Conservation (phyloP, 2,888 invertebrate genomes). For the Melanotus villosus region DNA sequence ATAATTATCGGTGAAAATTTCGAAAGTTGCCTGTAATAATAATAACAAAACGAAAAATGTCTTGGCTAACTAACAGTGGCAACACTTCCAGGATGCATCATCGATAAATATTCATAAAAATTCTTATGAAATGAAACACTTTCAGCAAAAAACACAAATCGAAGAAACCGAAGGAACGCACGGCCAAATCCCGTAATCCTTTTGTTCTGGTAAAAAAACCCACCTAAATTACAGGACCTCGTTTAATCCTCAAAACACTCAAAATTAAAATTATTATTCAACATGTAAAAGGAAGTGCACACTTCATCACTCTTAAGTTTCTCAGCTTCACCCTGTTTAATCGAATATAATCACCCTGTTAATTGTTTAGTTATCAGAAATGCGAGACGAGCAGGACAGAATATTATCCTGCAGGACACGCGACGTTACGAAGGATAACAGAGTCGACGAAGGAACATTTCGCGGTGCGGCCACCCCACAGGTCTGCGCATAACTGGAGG, state of each 20-base stretch:
- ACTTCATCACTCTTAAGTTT: constrained; percentile 22
- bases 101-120: constrained; percentile 7
- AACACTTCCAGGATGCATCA: constrained; percentile 5
- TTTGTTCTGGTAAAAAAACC: neutral
- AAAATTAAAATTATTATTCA: constrained; percentile 5
- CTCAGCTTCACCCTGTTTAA: constrained; percentile 19
- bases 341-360: constrained; percentile 15
- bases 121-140: neutral
- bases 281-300: constrained; percentile 16
- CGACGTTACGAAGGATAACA: constrained; percentile 30
- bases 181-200: neutral
- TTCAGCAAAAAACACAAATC: neutral
- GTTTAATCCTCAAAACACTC: constrained; percentile 1
- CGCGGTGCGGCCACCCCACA: constrained; percentile 44
- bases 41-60: neutral
- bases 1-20: constrained; percentile 3
- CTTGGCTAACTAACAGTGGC: neutral
- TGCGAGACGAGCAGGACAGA: constrained; percentile 6
- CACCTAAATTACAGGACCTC: neutral
- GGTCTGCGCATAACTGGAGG: constrained; percentile 53
- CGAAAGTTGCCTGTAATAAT: neutral
- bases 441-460: constrained; percentile 34
- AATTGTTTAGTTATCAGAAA: neutral
- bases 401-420: constrained; percentile 19
- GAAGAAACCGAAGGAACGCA: neutral